Evolutionary conservation across 1,140 invertebrate species (phyloP).

Genomic region (Muscidifurax raptorellus): DNA sequence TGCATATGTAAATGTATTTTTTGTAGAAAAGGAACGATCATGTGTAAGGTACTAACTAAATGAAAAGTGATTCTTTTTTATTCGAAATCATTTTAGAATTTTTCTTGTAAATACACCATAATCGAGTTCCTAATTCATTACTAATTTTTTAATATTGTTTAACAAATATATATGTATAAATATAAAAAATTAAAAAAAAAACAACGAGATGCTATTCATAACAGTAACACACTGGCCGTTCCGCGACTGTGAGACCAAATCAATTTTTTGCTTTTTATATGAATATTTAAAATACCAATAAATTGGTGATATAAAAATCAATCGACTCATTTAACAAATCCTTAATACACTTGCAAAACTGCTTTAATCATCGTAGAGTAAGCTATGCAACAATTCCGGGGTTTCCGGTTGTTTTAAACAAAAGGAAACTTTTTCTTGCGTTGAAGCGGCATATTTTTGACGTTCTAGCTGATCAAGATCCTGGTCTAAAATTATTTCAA

Average conservation of each 20-base stretch:
- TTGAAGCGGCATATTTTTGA: constrained; percentile 61
- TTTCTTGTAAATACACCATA: constrained; percentile 46
- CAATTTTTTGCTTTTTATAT: constrained; percentile 51
- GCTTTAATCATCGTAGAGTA: constrained; percentile 68
- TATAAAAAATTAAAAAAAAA: constrained; percentile 15
- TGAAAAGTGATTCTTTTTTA: constrained; percentile 34
- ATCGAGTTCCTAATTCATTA: constrained; percentile 45
- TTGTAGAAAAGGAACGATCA: constrained; percentile 44
- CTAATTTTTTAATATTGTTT: constrained; percentile 35
- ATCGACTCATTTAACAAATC: constrained; percentile 33
- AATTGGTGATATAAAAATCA: constrained; percentile 46
- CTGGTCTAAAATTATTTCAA: constrained; percentile 68
- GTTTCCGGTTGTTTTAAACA: constrained; percentile 70
- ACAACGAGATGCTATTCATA: constrained; percentile 42
- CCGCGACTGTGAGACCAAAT: constrained; percentile 52
- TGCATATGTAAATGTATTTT: constrained; percentile 46
- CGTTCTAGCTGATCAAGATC: constrained; percentile 64
- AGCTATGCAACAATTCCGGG: constrained; percentile 68
- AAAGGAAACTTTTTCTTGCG: constrained; percentile 64
- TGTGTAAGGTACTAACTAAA: constrained; percentile 31
- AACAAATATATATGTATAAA: constrained; percentile 16
- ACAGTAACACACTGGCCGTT: constrained; percentile 42
- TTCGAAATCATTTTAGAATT: constrained; percentile 32
- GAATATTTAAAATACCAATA: constrained; percentile 51
- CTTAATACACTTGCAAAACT: not conserved